These are phyloP conservation scores for Cryptus armator DNA, from an alignment of 2,888 invertebrate genomes.

Conservation along the genomic window DNA sequence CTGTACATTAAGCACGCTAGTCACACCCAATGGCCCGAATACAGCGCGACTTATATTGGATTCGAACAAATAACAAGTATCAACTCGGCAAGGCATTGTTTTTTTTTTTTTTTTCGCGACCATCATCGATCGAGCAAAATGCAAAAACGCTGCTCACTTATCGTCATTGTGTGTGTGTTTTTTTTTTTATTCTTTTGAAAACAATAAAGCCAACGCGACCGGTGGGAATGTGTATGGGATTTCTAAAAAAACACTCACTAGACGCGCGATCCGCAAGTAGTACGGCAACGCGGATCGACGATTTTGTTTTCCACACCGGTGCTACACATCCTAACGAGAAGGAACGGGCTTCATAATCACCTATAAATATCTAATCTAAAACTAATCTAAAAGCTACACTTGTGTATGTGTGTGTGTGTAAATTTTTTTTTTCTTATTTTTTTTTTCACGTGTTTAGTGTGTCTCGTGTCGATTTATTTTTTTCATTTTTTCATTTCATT, in stretches of 20 bases:
- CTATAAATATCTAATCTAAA: conserved; percentile 75
- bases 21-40: conserved; percentile 4
- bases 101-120: conserved; percentile 21
- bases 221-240: conserved; percentile 8
- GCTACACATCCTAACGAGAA: conserved; percentile 72
- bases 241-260: conserved; percentile 46
- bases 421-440: background rate
- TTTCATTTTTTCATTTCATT: conserved; percentile 33
- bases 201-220: conserved; percentile 38
- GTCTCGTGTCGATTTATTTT: conserved; percentile 38
- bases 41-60: conserved; percentile 4
- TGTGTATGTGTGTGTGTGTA: conserved; percentile 29
- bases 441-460: conserved; percentile 38
- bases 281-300: conserved; percentile 54
- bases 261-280: conserved; percentile 46
- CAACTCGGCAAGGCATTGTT: conserved; percentile 51
- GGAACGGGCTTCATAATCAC: conserved; percentile 77
- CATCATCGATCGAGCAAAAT: conserved; percentile 33
- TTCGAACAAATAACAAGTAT: conserved; percentile 34
- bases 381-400: conserved; percentile 75
- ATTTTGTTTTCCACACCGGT: conserved; percentile 56
- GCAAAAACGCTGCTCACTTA: conserved; percentile 32
- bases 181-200: conserved; percentile 28
- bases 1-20: conserved; percentile 58
- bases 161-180: conserved; percentile 16